These are phyloP conservation scores for Natator depressus DNA, from an alignment of 2,113 vertebrate genomes.

Conservation along the genomic window DNA sequence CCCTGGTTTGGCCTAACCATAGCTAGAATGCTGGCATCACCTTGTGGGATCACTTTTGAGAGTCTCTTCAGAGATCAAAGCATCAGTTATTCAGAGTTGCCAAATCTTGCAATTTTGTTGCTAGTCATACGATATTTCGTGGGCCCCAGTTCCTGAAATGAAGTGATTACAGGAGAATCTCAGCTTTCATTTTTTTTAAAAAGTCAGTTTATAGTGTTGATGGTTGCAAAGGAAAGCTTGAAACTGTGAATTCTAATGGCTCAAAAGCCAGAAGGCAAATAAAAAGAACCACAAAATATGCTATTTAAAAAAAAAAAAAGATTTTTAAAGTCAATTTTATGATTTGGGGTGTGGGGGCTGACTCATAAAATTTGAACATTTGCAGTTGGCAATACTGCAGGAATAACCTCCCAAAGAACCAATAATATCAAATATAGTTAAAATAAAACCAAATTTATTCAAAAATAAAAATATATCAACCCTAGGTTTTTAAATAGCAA, in stretches of 20 bases:
- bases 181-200: neutral
- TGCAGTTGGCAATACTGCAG: neutral
- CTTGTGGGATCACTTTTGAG: neutral
- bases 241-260: neutral
- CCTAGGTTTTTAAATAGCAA: neutral
- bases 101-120: neutral
- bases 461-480: neutral
- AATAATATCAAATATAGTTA: neutral
- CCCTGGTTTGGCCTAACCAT: neutral
- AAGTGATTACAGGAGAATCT: neutral
- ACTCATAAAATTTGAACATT: neutral
- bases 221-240: neutral
- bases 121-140: neutral
- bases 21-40: neutral
- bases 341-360: no score
- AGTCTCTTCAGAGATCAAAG: neutral
- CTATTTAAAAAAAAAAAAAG: accelerated
- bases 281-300: neutral
- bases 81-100: neutral
- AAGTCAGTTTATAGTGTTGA: neutral
- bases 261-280: neutral
- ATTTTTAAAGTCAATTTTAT: neutral
- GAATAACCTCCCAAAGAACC: neutral
- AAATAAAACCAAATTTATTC: neutral
- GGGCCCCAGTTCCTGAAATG: neutral